These are phyloP conservation scores for Pseudochromis fuscus DNA, from an alignment of 2,797 vertebrate species.

Conservation along the genomic window DNA sequence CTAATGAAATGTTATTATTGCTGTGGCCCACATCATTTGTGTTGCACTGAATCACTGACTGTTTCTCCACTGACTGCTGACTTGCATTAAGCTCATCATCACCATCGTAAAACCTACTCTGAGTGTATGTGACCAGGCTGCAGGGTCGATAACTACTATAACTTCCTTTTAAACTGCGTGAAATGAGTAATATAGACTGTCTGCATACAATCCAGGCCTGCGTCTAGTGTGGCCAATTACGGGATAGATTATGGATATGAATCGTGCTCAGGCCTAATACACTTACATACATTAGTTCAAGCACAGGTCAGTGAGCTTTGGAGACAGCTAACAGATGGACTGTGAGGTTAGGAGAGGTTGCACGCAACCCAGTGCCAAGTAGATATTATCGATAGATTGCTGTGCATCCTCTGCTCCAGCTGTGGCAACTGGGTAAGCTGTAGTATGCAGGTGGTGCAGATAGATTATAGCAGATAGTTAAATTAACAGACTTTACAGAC, in stretches of 20 bases:
- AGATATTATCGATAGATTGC: conserved; percentile 53
- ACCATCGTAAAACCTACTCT: conserved; percentile 21
- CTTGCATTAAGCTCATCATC: conserved; percentile 18
- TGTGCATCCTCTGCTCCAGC: conserved; percentile 38
- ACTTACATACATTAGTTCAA: conserved; percentile 51
- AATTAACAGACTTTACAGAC: conserved; percentile 14
- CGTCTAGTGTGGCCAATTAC: conserved; percentile 49
- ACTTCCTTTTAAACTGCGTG: conserved; percentile 20
- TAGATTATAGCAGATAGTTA: conserved; percentile 28
- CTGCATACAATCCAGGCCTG: background rate
- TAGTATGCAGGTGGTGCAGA: conserved; percentile 30
- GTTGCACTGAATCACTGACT: background rate
- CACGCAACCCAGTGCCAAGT: conserved; percentile 43
- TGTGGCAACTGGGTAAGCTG: conserved; percentile 38
- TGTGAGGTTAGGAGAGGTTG: conserved; percentile 47
- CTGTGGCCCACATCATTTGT: background rate
- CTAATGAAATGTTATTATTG: background rate
- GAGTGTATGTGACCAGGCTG: conserved; percentile 5
- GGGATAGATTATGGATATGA: conserved; percentile 52
- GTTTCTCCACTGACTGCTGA: conserved; percentile 7
- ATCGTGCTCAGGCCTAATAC: conserved; percentile 44
- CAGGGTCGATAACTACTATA: conserved; percentile 20
- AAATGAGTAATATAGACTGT: conserved; percentile 21
- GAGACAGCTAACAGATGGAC: conserved; percentile 51
- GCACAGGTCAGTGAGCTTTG: conserved; percentile 56